These are phyloP conservation scores for Diaphora mendica DNA, from an alignment of 2,888 invertebrate species.

Conservation along the genomic window DNA sequence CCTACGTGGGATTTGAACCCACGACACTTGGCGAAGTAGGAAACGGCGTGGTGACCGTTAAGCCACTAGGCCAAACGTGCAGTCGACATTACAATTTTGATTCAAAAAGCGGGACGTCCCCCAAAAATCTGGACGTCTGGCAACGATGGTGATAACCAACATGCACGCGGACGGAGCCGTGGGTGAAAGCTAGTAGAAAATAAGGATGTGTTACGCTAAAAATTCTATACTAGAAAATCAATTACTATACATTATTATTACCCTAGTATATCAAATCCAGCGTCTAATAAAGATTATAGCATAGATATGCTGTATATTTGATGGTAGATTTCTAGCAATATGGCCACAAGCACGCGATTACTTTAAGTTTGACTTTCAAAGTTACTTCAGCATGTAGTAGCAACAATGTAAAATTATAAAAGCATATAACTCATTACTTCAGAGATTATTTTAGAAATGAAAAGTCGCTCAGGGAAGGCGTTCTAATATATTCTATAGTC, in stretches of 20 bases:
- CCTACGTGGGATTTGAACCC: too few relatives aligned
- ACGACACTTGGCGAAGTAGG: too few relatives aligned
- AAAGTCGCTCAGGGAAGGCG: not conserved
- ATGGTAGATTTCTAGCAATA: slow-evolving; percentile 2
- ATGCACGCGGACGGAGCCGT: too few relatives aligned
- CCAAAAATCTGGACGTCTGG: too few relatives aligned
- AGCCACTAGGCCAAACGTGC: too few relatives aligned
- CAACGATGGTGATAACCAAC: too few relatives aligned
- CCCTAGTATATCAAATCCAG: not conserved
- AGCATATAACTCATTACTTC: not conserved
- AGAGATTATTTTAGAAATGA: not conserved
- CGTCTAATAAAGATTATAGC: slow-evolving; percentile 7
- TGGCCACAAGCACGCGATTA: slow-evolving; percentile 11
- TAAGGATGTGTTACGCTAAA: not conserved
- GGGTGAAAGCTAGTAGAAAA: not conserved
- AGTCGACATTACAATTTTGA: too few relatives aligned
- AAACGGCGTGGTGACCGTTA: too few relatives aligned
- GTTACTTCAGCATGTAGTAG: slow-evolving; percentile 7
- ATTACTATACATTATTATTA: not conserved
- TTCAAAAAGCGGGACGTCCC: too few relatives aligned
- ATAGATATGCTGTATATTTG: slow-evolving; percentile 4
- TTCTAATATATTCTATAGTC: not conserved
- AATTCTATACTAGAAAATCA: not conserved
- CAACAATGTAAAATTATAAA: not conserved
- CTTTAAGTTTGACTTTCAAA: slow-evolving; percentile 15